phyloP scores from a whole-genome alignment of 2,888 invertebrate genomes.

The Tenthredo livida region DNA sequence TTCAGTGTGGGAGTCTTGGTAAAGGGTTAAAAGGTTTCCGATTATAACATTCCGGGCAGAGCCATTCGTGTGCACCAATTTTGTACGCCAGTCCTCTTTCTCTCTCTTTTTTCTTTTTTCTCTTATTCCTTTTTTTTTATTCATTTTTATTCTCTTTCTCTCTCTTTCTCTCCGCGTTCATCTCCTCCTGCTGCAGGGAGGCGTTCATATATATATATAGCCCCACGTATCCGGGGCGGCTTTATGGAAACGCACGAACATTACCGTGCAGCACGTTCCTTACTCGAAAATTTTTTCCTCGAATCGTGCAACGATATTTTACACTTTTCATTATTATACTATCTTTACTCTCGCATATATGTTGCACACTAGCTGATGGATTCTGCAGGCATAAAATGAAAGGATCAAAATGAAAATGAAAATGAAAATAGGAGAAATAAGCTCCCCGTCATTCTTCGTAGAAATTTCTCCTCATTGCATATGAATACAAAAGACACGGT shows the following conservation, averaged over 20 bases:
- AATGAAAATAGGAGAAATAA: neutral
- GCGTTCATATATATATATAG: neutral
- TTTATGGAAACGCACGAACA: slow-evolving; percentile 30
- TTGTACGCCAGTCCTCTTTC: slow-evolving; percentile 74
- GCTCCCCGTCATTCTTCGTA: too few species aligned
- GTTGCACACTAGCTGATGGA: too few species aligned
- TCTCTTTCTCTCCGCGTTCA: neutral
- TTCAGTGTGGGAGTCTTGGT: slow-evolving; percentile 74
- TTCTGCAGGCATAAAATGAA: too few species aligned
- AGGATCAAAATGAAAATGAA: too few species aligned
- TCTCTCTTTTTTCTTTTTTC: neutral
- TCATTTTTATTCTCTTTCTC: neutral
- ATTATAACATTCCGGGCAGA: slow-evolving; percentile 77
- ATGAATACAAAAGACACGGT: too few species aligned
- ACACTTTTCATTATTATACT: neutral
- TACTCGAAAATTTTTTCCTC: neutral
- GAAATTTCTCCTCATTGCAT: too few species aligned
- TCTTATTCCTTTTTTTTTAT: neutral
- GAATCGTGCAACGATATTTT: slow-evolving; percentile 19
- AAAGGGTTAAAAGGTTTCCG: slow-evolving; percentile 76
- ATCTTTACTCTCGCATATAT: too few species aligned
- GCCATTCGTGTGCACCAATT: slow-evolving; percentile 77
- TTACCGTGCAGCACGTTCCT: slow-evolving; percentile 7
- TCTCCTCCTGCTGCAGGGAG: neutral
- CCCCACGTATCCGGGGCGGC: neutral